Base-by-base conservation (phyloP, 2,797 vertebrate species). In the Taenioides sp. region DNA sequence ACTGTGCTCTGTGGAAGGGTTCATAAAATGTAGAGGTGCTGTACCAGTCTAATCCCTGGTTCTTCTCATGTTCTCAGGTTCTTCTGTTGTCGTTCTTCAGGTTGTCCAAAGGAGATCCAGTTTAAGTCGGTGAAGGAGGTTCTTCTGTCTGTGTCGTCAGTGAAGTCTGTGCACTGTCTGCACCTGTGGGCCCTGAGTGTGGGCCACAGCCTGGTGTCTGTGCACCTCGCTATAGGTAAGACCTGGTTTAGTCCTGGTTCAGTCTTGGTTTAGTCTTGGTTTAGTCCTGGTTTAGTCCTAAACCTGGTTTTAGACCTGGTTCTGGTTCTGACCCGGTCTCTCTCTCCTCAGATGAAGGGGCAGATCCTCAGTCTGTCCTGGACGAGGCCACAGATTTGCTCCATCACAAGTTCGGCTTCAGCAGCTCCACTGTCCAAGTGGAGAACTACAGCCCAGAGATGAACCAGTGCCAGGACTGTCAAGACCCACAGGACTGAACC, bases 131-230 rank as follows among this genome's bases (percentile, higher is more conserved):
- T 99, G 89, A 95, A 96, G 88, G 97, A 97, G 52, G 89, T 89
- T 22, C 90, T 99, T 80, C 88, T 97, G 80, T 94, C 95, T 0
- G 89, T 96, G 76, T 90, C 93, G 0, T 94, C 96, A 0, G 96
- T 99, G 86, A 95, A 90, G 79, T 93, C 94, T 0, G 79, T 93
- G 74, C 98, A 99, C 2, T 90, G 93, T 34, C 93, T 99, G 78
- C 96, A 95, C 40, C 91, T 99, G 5, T 99, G 98, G 97, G 95
- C 95, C 2, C 92, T 99, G 86, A 98, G 96, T 0, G 83, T 92
- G 70, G 95, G 95, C 1, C 96, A 97, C 82, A 86, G 92, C 0
- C 86, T 95, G 20, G 85, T 95, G 62, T 95, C 97, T 0, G 97
- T 94, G 22, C 97, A 99, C 27, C 82, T 99, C 84, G 96, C 96